Base-by-base conservation (phyloP, 2,113 vertebrate genomes). In the Penelope pileata region DNA sequence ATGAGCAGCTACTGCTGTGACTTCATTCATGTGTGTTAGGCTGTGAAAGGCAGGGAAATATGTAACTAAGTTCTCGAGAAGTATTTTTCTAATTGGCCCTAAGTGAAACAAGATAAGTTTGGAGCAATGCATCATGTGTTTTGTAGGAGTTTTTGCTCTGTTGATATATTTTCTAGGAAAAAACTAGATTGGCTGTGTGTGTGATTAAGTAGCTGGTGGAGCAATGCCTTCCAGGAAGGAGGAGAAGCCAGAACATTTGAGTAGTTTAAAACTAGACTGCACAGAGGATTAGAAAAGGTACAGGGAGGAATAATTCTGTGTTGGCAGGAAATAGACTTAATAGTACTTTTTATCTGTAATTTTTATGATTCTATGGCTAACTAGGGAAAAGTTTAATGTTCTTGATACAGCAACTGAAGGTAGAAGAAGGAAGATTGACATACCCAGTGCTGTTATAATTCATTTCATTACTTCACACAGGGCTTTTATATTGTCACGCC, bases 401-500 rank as follows among this genome's bases (percentile, higher is more conserved):
- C 91, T 86, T 93, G 83, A 68, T 83, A 89, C 74, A 89, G 89
- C 62, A 64, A 86, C 66, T 89, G 86, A 89, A 88, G 84, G 83
- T 60, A 79, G 75, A 56, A 95, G 74, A 42, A 82, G 58, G 74
- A 83, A 95, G 92, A 97, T 64, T 96, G 94, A 94, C 96, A 89
- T 87, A 76, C 81, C 74, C 92, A 84, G 86, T 32, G 23, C 83
- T 79, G 84, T 62, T 91, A 91, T 93, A 94, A 95, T 89, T 97
- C 92, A 96, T 94, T 85, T 93, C 91, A 94, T 93, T 96, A 73
- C 93, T 97, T 91, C 91, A 72, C 90, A 58, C 53, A 56, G 80
- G 73, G 89, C 81, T 96, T 87, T 95, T 96, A 97, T 96, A 26
- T 83, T 94, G 94, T 96, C 91, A 95, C 40, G 26, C 93, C 94